Conservation (phyloP, 2,113 vertebrate genomes). For the Smithornis capensis region DNA sequence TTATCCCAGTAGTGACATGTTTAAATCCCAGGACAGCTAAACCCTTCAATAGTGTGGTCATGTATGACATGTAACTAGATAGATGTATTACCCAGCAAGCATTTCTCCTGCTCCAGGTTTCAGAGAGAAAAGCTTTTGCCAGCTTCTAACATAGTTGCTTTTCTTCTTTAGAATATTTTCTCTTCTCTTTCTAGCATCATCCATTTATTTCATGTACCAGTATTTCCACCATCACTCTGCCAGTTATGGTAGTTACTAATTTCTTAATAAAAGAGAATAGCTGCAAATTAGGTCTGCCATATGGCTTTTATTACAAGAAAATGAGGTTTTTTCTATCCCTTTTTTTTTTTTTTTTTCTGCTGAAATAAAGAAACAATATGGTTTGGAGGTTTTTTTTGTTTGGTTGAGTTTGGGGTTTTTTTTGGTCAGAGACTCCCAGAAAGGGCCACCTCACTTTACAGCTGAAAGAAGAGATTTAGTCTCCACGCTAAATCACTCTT, state of each 20-base stretch:
- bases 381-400: not conserved
- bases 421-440: not conserved
- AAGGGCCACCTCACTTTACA: slow-evolving; percentile 6
- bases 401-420: not conserved
- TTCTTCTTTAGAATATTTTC: not conserved
- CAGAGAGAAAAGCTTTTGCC: not conserved
- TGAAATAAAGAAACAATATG: slow-evolving; percentile 34
- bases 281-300: slow-evolving; percentile 28
- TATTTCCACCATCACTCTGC: not conserved
- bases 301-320: slow-evolving; percentile 41
- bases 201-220: slow-evolving; percentile 1
- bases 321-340: not conserved
- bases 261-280: slow-evolving; percentile 55
- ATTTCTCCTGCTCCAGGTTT: not conserved
- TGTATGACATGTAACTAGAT: slow-evolving; percentile 9
- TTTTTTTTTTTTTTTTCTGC: slow-evolving; percentile 19
- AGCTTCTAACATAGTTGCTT: not conserved
- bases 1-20: not conserved
- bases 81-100: slow-evolving; percentile 23
- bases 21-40: slow-evolving; percentile 45
- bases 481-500: slow-evolving; percentile 37
- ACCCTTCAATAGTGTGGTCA: not conserved
- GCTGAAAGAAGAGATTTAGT: slow-evolving; percentile 13
- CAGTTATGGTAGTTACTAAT: slow-evolving; percentile 3
- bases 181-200: not conserved